phyloP scores from a whole-genome alignment of 2,797 vertebrate genomes.

The Syngnathus acus region DNA sequence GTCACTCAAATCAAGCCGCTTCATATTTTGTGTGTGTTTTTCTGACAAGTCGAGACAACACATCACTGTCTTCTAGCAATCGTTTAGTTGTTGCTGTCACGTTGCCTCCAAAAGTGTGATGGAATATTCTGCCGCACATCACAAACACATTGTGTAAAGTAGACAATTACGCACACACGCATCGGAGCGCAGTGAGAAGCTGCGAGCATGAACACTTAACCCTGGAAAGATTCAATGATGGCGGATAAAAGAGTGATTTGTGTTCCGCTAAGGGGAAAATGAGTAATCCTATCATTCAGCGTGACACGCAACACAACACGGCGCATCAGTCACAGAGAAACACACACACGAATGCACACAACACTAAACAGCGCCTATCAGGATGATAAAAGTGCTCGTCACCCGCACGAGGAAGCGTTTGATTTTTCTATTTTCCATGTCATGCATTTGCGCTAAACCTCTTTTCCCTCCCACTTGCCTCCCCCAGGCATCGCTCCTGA shows the following conservation, averaged over 20 bases:
- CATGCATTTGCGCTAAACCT: conserved; percentile 56
- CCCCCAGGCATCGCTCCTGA: conserved; percentile 41
- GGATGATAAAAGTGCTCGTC: conserved; percentile 61
- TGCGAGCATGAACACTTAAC: conserved; percentile 65
- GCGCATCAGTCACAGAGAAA: conserved; percentile 62
- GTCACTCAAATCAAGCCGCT: conserved; percentile 4
- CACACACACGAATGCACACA: conserved; percentile 22
- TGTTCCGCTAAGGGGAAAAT: conserved; percentile 70
- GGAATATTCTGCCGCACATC: conserved; percentile 28
- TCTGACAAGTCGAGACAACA: conserved; percentile 17
- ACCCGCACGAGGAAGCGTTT: conserved; percentile 62
- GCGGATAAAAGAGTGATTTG: conserved; percentile 71
- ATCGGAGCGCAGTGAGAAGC: conserved; percentile 25
- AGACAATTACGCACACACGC: conserved; percentile 8
- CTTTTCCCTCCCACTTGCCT: conserved; percentile 17
- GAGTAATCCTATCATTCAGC: conserved; percentile 70
- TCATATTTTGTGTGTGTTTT: background rate
- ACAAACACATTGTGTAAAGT: conserved; percentile 23
- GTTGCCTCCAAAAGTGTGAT: conserved; percentile 2
- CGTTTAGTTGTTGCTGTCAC: conserved; percentile 25
- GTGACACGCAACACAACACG: conserved; percentile 68
- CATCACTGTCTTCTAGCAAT: conserved; percentile 19
- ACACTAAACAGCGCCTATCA: conserved; percentile 66
- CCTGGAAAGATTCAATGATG: conserved; percentile 72
- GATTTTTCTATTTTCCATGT: conserved; percentile 67